A percentile compares a stretch with the other conserved stretches of the same genome.
Conservation (phyloP, 2,113 vertebrate species). For the Dissostichus mawsoni region DNA sequence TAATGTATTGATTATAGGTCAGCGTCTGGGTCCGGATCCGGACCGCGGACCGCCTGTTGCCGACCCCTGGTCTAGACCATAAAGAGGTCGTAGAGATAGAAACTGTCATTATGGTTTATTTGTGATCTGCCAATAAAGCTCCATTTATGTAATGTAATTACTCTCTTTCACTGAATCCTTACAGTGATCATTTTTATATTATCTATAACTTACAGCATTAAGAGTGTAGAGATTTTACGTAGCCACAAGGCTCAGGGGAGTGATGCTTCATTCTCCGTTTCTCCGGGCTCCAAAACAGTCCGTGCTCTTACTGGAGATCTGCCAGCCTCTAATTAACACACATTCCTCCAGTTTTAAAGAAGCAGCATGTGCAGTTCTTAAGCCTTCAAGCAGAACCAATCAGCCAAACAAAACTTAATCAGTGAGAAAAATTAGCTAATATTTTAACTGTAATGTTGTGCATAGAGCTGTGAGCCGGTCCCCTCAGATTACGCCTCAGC, state of each 20-base stretch:
- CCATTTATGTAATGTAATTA: not conserved
- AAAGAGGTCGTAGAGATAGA: not conserved
- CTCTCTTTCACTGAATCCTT: not conserved
- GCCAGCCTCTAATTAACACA: slow-evolving; percentile 57
- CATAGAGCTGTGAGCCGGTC: not conserved
- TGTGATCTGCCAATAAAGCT: not conserved
- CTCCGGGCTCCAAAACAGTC: slow-evolving; percentile 1
- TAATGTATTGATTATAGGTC: too few species aligned
- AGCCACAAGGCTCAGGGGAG: not conserved
- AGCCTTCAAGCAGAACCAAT: slow-evolving; percentile 51
- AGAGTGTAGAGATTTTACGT: not conserved
- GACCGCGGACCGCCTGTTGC: too few species aligned
- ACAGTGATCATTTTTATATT: not conserved
- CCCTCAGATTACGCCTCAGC: slow-evolving; percentile 28
- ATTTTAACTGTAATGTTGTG: slow-evolving; percentile 24
- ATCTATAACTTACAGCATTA: not conserved
- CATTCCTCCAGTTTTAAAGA: slow-evolving; percentile 18
- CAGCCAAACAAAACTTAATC: slow-evolving; percentile 46
- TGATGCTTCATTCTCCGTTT: not conserved
- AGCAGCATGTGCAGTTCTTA: slow-evolving; percentile 20
- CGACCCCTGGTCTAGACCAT: too few species aligned
- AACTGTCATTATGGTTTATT: not conserved
- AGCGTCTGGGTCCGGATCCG: too few species aligned
- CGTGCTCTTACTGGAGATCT: slow-evolving; percentile 31
- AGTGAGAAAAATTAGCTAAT: slow-evolving; percentile 36